Evolutionary conservation across 1,140 invertebrate species (phyloP), one percentile per base, ranked within the genome.

Genomic region (Laupala kohalensis): DNA sequence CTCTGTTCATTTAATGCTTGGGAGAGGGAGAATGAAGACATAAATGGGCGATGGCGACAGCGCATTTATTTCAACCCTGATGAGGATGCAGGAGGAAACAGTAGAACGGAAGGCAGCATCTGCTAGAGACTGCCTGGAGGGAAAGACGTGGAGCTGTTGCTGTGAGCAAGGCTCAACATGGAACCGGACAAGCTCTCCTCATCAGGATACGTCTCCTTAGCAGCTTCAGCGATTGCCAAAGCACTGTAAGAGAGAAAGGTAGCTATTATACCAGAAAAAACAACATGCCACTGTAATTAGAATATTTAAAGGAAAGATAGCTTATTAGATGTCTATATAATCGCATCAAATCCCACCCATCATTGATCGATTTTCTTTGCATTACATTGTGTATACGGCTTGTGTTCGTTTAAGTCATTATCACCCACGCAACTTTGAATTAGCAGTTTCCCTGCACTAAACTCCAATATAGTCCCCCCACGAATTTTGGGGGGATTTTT

Each of bases 131-230:
- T 92, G 81, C 90, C 90, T 79, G 90, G 90, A 78, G 90, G 90
- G 82, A 93, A 92, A 81, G 90, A 91, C 77, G 90, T 91, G 74
- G 92, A 94, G 83, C 92, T 95, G 87, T 94, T 95, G 85, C 92
- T 94, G 84, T 94, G 92, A 74, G 92, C 93, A 80, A 97, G 86
- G 83, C 93, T 96, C 78, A 97, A 87, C 90, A 96, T 93, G 74
- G 93, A 96, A 75, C 95, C 95, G 63, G 93, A 94, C 72, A 96
- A 86, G 79, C 92, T 94, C 78, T 91, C 89, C 81, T 96, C 94
- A 75, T 94, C 92, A 73, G 88, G 89, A 82, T 91, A 92, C 76
- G 87, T 87, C 80, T 95, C 93, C 76, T 90, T 87, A 73, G 92
- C 93, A 76, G 92, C 91, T 81, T 97, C 94, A 26, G 89, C 90